These are phyloP conservation scores for Coendou prehensilis DNA, from an alignment of 2,797 vertebrate species.

Conservation along the genomic window DNA sequence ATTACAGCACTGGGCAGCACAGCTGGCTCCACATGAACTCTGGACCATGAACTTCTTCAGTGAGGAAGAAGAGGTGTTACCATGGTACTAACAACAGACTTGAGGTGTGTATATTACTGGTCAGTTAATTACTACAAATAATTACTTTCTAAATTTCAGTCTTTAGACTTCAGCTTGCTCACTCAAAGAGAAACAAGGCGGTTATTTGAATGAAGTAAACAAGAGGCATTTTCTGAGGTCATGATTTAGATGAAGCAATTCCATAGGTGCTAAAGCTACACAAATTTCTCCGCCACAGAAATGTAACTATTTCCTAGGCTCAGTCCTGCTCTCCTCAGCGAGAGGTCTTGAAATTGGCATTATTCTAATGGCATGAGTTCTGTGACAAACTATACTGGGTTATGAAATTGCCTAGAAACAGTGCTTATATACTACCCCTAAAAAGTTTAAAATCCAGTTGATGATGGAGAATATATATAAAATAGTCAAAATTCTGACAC, in stretches of 20 bases:
- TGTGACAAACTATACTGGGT: not conserved
- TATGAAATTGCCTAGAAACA: constrained; percentile 11
- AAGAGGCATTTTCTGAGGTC: not conserved
- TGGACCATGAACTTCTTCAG: not conserved
- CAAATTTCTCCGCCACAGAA: not conserved
- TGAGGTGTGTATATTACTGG: not conserved
- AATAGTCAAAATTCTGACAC: not conserved
- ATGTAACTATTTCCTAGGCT: not conserved
- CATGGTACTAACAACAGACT: not conserved
- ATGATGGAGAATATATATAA: not conserved
- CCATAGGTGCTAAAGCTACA: not conserved
- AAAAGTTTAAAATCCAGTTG: constrained; percentile 8
- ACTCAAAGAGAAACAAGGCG: not conserved
- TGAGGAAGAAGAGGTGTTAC: not conserved
- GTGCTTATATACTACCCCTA: not conserved
- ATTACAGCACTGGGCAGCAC: not conserved
- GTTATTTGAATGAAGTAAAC: not conserved
- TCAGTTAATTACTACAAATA: not conserved
- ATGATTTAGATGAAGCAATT: not conserved
- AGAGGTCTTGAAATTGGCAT: not conserved
- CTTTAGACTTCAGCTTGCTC: not conserved
- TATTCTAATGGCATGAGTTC: not conserved
- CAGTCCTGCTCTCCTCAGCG: not conserved
- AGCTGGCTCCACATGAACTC: not conserved
- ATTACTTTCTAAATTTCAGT: not conserved